Evolutionary conservation across 1,140 invertebrate species (phyloP).

Genomic region (Drosophila nikananu): DNA sequence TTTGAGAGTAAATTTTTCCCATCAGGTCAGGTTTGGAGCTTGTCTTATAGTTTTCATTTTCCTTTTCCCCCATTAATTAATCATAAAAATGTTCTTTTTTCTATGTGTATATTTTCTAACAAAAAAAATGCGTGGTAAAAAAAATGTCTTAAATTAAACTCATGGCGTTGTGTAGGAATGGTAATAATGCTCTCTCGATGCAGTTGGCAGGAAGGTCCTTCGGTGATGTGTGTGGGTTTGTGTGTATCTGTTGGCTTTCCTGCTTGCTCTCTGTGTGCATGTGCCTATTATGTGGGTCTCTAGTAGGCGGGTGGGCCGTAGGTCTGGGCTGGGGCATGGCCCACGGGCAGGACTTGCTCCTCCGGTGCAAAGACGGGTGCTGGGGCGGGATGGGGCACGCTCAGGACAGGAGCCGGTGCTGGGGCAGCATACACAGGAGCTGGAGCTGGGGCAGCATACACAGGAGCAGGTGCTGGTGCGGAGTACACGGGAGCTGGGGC

Average conservation of each 20-base stretch:
- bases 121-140: constrained; percentile 51
- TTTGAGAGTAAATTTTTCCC: no score
- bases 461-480: constrained; percentile 22
- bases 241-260: background rate
- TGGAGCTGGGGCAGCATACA: constrained; percentile 43
- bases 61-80: background rate
- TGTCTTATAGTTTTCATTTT: no score
- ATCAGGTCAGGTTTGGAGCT: no score
- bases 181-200: constrained; percentile 37
- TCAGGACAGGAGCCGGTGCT: constrained; percentile 45
- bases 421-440: constrained; percentile 29
- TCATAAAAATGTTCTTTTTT: background rate
- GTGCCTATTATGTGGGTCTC: background rate
- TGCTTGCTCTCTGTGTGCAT: constrained; percentile 5
- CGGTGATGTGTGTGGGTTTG: background rate
- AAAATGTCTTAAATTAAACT: constrained; percentile 63
- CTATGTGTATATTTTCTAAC: constrained; percentile 48
- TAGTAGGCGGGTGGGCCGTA: constrained; percentile 73
- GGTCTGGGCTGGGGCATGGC: constrained; percentile 69
- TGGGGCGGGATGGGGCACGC: constrained; percentile 48
- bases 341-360: constrained; percentile 55
- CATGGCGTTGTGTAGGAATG: constrained; percentile 58
- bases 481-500: constrained; percentile 15
- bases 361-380: constrained; percentile 42
- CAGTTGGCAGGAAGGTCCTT: constrained; percentile 52